These are phyloP conservation scores for Fringilla coelebs DNA, from an alignment of 2,797 vertebrate genomes.

Conservation along the genomic window DNA sequence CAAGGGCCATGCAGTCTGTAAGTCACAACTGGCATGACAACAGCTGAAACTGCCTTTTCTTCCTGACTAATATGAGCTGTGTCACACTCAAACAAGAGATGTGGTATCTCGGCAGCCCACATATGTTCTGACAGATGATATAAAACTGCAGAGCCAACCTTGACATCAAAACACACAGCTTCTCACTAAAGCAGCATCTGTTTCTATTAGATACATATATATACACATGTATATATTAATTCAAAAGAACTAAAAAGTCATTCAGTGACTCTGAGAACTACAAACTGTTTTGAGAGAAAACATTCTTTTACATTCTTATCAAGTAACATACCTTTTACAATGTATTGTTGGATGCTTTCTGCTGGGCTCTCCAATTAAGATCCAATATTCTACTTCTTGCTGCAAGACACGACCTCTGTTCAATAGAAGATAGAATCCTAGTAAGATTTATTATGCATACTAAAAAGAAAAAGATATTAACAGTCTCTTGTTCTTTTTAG, in stretches of 20 bases:
- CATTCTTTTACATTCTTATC: not conserved
- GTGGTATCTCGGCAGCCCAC: not conserved
- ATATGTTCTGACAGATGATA: fast-evolving
- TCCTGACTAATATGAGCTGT: not conserved
- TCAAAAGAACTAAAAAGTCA: not conserved
- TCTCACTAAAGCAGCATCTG: not conserved
- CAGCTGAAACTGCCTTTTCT: not conserved
- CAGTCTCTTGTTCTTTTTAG: not conserved
- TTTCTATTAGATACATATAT: not conserved
- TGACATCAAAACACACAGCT: not conserved
- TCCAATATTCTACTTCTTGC: slow-evolving; percentile 95
- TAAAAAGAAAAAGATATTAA: not conserved
- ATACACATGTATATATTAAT: not conserved
- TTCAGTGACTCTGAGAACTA: not conserved
- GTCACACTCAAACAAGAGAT: not conserved
- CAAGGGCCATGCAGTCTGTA: not conserved
- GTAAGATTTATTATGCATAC: not conserved
- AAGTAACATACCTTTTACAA: slow-evolving; percentile 90
- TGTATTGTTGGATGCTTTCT: slow-evolving; percentile 97
- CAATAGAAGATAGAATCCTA: slow-evolving; percentile 54
- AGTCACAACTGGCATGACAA: fast-evolving
- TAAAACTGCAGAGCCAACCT: not conserved
- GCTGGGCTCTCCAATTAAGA: slow-evolving; percentile 96
- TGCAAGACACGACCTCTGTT: slow-evolving; percentile 83
- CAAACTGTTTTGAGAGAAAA: not conserved